Evolutionary conservation across 2,888 invertebrate genomes (phyloP).

Genomic region (Perizoma affinitatum): DNA sequence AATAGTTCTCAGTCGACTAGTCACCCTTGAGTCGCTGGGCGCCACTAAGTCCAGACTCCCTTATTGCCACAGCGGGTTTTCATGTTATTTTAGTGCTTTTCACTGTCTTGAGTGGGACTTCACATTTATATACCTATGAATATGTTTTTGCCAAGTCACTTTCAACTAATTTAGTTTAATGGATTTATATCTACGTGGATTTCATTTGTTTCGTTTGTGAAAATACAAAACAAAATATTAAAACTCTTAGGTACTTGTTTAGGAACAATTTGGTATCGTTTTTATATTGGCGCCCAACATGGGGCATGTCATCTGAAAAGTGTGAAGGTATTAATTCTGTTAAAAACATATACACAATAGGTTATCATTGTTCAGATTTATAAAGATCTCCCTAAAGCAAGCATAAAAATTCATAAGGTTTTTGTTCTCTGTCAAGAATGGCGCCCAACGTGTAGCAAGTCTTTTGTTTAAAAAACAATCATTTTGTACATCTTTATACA

Average conservation of each 20-base stretch:
- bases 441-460: slow-evolving; percentile 8
- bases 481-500: neutral
- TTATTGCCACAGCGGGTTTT: slow-evolving; percentile 18
- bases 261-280: too few relatives aligned
- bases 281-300: slow-evolving; percentile 15
- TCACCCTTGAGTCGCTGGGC: slow-evolving; percentile 15
- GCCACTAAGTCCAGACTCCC: slow-evolving; percentile 33
- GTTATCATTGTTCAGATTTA: too few relatives aligned
- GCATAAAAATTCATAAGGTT: neutral
- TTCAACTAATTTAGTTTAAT: too few relatives aligned
- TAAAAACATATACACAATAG: too few relatives aligned
- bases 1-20: slow-evolving; percentile 4
- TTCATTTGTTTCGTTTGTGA: too few relatives aligned
- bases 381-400: too few relatives aligned
- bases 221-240: too few relatives aligned
- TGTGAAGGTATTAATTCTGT: neutral
- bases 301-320: neutral
- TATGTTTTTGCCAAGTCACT: too few relatives aligned
- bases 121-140: slow-evolving; percentile 5
- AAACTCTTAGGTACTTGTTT: too few relatives aligned
- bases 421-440: slow-evolving; percentile 1
- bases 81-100: slow-evolving; percentile 20
- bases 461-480: too few relatives aligned
- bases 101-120: slow-evolving; percentile 14
- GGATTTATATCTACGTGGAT: too few relatives aligned